phyloP scores from a whole-genome alignment of 2,888 invertebrate genomes.

The Alloplasta piceator region DNA sequence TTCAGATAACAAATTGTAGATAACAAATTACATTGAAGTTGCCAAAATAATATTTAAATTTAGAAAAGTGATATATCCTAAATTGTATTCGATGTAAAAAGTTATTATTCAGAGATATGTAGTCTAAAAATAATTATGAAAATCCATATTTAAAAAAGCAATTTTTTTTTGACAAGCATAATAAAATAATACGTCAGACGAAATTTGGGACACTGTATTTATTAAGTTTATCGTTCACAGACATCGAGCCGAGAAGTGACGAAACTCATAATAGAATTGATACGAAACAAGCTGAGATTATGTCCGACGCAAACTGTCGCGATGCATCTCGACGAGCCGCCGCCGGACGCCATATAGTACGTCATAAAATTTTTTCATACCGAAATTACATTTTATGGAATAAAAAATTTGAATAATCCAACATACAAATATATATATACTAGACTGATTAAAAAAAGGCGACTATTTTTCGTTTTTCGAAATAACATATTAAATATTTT shows the following conservation, averaged over 20 bases:
- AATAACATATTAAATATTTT: too few species aligned
- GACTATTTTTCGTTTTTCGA: too few species aligned
- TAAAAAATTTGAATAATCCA: background rate
- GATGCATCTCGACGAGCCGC: conserved; percentile 74
- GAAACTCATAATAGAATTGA: conserved; percentile 79
- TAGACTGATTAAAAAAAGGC: too few species aligned
- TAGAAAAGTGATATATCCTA: too few species aligned
- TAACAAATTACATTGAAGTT: too few species aligned
- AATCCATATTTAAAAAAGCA: too few species aligned
- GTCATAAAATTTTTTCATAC: conserved; percentile 49
- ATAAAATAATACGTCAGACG: too few species aligned
- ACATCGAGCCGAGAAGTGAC: conserved; percentile 80
- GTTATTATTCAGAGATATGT: too few species aligned
- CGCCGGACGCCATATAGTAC: conserved; percentile 72
- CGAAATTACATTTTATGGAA: background rate
- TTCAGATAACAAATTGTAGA: background rate
- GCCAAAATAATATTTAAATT: conserved; percentile 7
- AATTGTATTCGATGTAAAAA: too few species aligned
- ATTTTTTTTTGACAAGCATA: too few species aligned
- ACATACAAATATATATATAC: conserved; percentile 13
- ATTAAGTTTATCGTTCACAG: conserved; percentile 66
- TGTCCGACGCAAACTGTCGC: conserved; percentile 77
- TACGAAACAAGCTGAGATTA: conserved; percentile 80
- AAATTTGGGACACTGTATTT: conserved; percentile 5
- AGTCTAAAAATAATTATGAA: too few species aligned